Conservation (phyloP, 2,797 vertebrate species). For the Cirrhinus mrigala region DNA sequence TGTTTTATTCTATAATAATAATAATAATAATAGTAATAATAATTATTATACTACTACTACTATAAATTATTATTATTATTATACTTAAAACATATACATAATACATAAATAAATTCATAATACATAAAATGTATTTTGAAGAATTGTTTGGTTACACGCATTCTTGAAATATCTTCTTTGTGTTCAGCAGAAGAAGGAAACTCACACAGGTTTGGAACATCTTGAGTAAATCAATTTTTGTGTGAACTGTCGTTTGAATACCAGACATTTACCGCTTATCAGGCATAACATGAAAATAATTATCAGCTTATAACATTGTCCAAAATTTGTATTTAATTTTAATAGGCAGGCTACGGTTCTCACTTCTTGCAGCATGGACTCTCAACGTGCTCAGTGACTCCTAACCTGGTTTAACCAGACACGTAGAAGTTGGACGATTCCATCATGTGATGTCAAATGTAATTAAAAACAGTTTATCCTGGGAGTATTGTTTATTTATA, state of each 20-base stretch:
- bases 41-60: no score
- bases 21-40: no score
- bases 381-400: neutral
- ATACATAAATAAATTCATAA: no score
- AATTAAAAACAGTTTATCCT: slow-evolving; percentile 18
- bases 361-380: neutral
- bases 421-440: neutral
- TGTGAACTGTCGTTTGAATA: neutral
- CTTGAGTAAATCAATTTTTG: neutral
- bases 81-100: no score
- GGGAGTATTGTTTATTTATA: slow-evolving; percentile 18
- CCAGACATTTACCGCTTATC: neutral
- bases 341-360: neutral
- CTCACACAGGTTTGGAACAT: neutral
- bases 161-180: neutral
- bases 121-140: neutral
- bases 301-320: neutral
- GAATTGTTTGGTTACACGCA: neutral
- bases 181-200: neutral
- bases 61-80: no score
- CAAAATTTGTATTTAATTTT: neutral
- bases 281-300: neutral
- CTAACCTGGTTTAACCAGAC: slow-evolving; percentile 15
- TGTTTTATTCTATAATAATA: no score
- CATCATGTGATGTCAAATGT: slow-evolving; percentile 20